Percentiles rank a stretch among this genome's conserved stretches.
Conservation (phyloP, 2,797 vertebrate genomes). For the Borostomias antarcticus region DNA sequence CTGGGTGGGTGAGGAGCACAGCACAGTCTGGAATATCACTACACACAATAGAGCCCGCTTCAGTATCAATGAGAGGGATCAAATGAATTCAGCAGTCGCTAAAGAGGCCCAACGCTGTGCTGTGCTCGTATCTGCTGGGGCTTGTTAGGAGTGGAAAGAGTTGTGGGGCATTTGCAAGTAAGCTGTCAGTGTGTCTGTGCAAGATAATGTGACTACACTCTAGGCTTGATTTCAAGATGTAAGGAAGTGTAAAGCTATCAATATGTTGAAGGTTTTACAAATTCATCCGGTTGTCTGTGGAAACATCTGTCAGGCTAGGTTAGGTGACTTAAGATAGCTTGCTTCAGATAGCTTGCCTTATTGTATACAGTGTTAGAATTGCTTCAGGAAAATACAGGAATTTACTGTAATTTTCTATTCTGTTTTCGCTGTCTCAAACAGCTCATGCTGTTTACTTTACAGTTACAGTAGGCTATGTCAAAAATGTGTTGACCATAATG, state of each 20-base stretch:
- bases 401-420: no score
- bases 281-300: no score
- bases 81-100: constrained; percentile 6
- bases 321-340: no score
- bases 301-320: no score
- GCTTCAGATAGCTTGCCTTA: no score
- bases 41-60: background rate
- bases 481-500: background rate
- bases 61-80: background rate
- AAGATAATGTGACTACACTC: constrained; percentile 18
- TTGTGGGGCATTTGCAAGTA: constrained; percentile 31
- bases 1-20: background rate
- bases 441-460: no score
- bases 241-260: constrained; percentile 27
- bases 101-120: constrained; percentile 19
- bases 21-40: background rate
- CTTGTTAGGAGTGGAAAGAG: constrained; percentile 34
- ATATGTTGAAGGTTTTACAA: background rate
- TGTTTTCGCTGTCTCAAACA: no score
- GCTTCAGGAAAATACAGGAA: no score
- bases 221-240: constrained; percentile 29
- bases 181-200: constrained; percentile 18
- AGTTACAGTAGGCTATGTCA: no score
- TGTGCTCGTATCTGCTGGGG: constrained; percentile 22
- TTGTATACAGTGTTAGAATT: no score